Evolutionary conservation across 2,888 invertebrate species (phyloP).

Genomic region (Panzeria rudis): DNA sequence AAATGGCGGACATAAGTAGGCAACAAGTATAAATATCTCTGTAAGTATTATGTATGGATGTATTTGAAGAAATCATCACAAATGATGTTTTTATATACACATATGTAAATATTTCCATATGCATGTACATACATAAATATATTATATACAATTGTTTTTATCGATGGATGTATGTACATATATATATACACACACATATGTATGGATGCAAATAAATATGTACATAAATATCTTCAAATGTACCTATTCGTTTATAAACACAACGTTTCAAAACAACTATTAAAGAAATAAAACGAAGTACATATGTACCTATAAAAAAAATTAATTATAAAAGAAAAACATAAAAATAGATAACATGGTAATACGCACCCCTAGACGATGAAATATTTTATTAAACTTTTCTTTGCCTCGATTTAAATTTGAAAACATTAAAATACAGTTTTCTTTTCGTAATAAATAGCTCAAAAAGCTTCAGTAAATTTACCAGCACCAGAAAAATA

Average conservation of each 20-base stretch:
- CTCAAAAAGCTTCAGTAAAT: conserved; percentile 54
- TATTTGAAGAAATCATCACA: conserved; percentile 61
- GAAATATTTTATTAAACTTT: conserved; percentile 82
- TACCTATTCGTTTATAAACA: conserved; percentile 33
- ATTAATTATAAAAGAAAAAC: conserved; percentile 48
- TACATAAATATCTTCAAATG: conserved; percentile 21
- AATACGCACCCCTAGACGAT: conserved; percentile 82
- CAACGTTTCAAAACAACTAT: conserved; percentile 27
- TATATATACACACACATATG: background rate
- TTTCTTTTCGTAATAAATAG: conserved; percentile 60
- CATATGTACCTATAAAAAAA: too few species aligned
- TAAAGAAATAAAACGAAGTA: conserved; percentile 59
- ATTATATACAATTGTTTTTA: conserved; percentile 21
- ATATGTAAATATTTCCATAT: background rate
- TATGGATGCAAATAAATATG: background rate
- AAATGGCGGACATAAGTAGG: conserved; percentile 69
- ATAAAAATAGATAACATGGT: conserved; percentile 51
- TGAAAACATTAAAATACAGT: conserved; percentile 80
- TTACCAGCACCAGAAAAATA: conserved; percentile 44
- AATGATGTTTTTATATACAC: conserved; percentile 48
- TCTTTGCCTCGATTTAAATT: conserved; percentile 82
- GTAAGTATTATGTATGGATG: conserved; percentile 26
- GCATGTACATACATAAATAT: conserved; percentile 13
- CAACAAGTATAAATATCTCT: conserved; percentile 65
- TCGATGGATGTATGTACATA: background rate